Evolutionary conservation across 2,888 invertebrate species (phyloP).

Genomic region (Chaetogeoica ovagalla): DNA sequence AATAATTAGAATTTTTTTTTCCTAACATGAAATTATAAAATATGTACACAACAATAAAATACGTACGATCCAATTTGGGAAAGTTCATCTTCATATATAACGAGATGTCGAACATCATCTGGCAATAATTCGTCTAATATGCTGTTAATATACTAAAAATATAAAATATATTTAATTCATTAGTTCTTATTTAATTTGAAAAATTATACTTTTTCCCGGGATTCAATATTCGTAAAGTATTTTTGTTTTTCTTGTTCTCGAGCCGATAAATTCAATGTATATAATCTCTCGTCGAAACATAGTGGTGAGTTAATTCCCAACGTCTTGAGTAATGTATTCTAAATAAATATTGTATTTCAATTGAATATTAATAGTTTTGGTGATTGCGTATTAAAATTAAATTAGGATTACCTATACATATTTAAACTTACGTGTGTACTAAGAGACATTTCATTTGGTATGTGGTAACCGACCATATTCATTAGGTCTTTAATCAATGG

Average conservation of each 20-base stretch:
- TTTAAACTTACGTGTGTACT: constrained; percentile 54
- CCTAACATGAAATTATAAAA: too few species aligned
- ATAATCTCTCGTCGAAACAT: constrained; percentile 69
- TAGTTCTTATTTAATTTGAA: background rate
- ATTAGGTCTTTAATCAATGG: constrained; percentile 87
- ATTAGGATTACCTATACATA: too few species aligned
- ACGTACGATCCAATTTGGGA: constrained; percentile 66
- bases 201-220: constrained; percentile 63
- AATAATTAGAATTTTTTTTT: too few species aligned
- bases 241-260: constrained; percentile 72
- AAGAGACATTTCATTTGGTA: constrained; percentile 63
- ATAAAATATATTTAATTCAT: background rate
- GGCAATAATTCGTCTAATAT: constrained; percentile 84
- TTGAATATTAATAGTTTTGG: too few species aligned
- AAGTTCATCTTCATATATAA: constrained; percentile 87
- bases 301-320: constrained; percentile 47
- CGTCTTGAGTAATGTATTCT: constrained; percentile 50
- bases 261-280: constrained; percentile 70
- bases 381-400: too few species aligned
- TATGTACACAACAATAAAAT: background rate
- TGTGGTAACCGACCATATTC: constrained; percentile 89
- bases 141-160: constrained; percentile 67
- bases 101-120: constrained; percentile 84
- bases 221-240: constrained; percentile 65
- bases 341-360: background rate